Evolutionary conservation across 2,888 invertebrate genomes (phyloP).

Genomic region (Drosophila tanythrix): DNA sequence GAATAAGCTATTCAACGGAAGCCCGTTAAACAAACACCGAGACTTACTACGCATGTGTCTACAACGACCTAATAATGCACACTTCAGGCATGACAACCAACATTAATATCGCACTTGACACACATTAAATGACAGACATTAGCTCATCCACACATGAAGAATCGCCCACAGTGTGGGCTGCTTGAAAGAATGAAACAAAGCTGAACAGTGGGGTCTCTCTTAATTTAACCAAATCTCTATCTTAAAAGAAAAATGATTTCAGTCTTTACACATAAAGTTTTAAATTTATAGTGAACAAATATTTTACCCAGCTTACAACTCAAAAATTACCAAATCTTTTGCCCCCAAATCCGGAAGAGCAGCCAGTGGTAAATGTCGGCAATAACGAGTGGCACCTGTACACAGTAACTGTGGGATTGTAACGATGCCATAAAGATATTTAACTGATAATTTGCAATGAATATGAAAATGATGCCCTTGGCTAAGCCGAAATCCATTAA

Average conservation of each 20-base stretch:
- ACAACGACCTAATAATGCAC: slow-evolving; percentile 53
- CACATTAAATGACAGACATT: slow-evolving; percentile 56
- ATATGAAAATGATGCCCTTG: slow-evolving; percentile 55
- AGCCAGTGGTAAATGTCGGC: neutral
- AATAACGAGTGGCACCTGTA: slow-evolving; percentile 29
- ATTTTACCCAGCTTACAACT: neutral
- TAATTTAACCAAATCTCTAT: neutral
- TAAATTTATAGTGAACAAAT: neutral
- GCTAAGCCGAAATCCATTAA: slow-evolving; percentile 19
- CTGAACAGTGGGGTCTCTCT: neutral
- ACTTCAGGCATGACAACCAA: slow-evolving; percentile 63
- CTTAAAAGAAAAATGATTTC: neutral
- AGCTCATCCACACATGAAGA: slow-evolving; percentile 11
- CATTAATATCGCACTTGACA: slow-evolving; percentile 77
- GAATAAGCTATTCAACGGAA: slow-evolving; percentile 2
- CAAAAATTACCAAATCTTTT: neutral
- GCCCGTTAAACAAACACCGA: slow-evolving; percentile 10
- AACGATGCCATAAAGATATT: slow-evolving; percentile 62
- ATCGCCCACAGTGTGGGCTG: neutral
- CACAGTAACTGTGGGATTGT: neutral
- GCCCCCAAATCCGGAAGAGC: neutral
- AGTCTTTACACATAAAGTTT: neutral
- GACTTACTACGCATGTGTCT: slow-evolving; percentile 7
- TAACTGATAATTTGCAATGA: slow-evolving; percentile 71
- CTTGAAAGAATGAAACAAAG: neutral